Evolutionary conservation across 2,113 vertebrate species (phyloP).

Genomic region (Lasiurus cinereus): DNA sequence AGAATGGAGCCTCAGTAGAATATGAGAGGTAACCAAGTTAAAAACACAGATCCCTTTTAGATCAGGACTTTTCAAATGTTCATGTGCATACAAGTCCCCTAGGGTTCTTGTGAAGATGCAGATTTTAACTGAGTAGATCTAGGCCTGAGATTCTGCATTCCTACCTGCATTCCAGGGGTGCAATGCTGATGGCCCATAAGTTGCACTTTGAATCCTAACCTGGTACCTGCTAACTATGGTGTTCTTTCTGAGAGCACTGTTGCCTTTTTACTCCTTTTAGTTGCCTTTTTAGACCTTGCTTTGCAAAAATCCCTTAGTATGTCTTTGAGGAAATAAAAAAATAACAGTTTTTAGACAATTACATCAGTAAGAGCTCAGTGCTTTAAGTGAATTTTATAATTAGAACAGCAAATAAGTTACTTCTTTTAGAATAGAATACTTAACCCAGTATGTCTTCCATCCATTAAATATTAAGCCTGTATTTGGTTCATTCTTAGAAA

Average conservation of each 20-base stretch:
- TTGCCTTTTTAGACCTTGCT: neutral
- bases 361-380: neutral
- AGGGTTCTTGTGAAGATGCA: neutral
- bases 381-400: conserved; percentile 55
- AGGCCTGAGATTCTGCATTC: neutral
- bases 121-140: neutral
- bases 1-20: neutral
- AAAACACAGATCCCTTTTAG: neutral
- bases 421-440: conserved; percentile 48
- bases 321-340: conserved; percentile 34
- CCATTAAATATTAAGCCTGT: neutral
- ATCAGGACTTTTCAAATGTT: neutral
- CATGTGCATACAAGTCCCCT: accelerated
- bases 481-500: conserved; percentile 45
- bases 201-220: neutral
- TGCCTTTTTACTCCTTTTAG: neutral
- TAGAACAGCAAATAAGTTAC: conserved; percentile 33
- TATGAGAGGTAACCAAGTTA: neutral
- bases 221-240: neutral
- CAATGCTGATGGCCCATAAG: neutral
- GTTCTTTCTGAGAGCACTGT: neutral
- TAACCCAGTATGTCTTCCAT: conserved; percentile 13
- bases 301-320: neutral
- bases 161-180: neutral
- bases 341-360: neutral